These are phyloP conservation scores for Nycticryphes semicollaris DNA, from an alignment of 2,113 vertebrate genomes.

Conservation along the genomic window DNA sequence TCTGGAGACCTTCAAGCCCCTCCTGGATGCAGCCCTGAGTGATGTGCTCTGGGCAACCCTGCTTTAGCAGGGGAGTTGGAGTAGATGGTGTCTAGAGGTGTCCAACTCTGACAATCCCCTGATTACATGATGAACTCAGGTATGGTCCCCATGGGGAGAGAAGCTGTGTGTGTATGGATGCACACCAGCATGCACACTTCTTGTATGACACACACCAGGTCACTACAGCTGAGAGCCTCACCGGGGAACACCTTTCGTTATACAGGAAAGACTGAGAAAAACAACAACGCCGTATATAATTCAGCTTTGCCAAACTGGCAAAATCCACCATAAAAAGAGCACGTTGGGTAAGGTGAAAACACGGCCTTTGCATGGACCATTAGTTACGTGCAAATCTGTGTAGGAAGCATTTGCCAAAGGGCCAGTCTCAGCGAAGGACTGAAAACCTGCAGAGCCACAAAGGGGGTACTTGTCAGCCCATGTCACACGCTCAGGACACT, in stretches of 20 bases:
- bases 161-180: neutral
- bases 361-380: neutral
- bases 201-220: neutral
- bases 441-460: neutral
- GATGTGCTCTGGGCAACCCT: too few relatives aligned
- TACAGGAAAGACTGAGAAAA: neutral
- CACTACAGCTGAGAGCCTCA: neutral
- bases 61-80: too few relatives aligned
- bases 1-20: too few relatives aligned
- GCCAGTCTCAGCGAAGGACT: neutral
- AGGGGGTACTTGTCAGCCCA: neutral
- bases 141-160: accelerated
- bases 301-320: neutral
- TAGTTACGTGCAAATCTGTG: neutral
- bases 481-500: neutral
- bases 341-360: neutral
- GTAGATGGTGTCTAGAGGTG: too few relatives aligned
- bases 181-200: neutral
- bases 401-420: neutral
- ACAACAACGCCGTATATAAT: accelerated
- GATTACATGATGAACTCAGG: neutral
- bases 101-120: too few relatives aligned
- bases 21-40: too few relatives aligned
- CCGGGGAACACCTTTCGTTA: neutral
- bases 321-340: neutral